Conservation (phyloP, 2,113 vertebrate species). For the Gymnorhina tibicen region DNA sequence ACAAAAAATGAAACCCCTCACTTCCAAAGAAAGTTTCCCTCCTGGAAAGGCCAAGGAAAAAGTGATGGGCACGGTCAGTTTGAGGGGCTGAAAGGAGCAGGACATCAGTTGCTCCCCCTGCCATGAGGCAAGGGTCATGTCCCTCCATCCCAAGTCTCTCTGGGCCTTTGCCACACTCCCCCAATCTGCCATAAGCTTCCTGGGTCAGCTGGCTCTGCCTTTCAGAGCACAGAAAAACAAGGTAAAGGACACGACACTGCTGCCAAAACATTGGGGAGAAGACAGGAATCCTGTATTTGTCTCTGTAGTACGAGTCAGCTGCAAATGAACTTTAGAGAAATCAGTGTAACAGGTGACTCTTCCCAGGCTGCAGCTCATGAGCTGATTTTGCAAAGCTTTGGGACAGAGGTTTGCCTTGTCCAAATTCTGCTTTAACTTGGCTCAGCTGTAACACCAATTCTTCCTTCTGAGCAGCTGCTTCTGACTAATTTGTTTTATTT, state of each 20-base stretch:
- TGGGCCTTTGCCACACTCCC: background rate
- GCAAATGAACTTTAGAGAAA: background rate
- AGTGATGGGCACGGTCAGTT: background rate
- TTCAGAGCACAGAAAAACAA: background rate
- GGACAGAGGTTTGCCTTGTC: background rate
- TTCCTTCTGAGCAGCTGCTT: background rate
- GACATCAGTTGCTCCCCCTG: background rate
- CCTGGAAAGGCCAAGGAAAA: background rate
- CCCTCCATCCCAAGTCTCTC: background rate
- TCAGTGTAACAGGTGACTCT: background rate
- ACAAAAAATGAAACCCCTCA: background rate
- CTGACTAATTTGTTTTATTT: background rate
- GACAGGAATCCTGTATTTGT: background rate
- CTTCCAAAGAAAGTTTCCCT: background rate
- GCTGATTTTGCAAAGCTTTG: accelerated
- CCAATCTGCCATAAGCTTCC: background rate
- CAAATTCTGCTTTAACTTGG: background rate
- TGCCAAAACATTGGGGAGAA: background rate
- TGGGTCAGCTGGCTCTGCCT: background rate
- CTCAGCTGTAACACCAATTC: background rate
- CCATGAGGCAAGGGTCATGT: background rate
- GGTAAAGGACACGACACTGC: background rate
- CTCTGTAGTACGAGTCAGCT: background rate
- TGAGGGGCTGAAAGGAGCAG: background rate
- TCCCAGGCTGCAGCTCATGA: background rate